Percentiles rank a stretch among this genome's conserved stretches.
These are phyloP conservation scores for Andrena dorsata DNA, from an alignment of 2,888 invertebrate species.

Conservation along the genomic window DNA sequence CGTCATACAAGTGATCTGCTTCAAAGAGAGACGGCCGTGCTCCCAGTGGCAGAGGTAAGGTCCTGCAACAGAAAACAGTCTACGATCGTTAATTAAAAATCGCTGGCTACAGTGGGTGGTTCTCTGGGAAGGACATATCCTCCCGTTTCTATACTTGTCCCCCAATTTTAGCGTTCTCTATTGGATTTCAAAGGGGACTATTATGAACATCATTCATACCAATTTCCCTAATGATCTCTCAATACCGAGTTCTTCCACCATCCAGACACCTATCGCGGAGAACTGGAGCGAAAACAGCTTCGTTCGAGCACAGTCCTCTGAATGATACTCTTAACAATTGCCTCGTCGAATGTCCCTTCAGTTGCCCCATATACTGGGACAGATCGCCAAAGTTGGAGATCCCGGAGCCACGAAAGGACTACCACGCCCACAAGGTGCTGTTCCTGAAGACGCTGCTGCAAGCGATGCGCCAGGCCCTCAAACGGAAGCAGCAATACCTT, in stretches of 20 bases:
- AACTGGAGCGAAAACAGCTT: not conserved
- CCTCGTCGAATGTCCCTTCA: conserved; percentile 35
- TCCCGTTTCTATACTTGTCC: not conserved
- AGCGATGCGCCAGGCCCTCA: conserved; percentile 11
- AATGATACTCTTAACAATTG: conserved; percentile 8
- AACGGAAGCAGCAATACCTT: conserved; percentile 21
- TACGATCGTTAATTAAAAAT: not conserved
- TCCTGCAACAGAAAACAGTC: not conserved
- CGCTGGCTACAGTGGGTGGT: not conserved
- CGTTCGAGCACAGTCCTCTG: not conserved
- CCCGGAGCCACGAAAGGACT: not conserved
- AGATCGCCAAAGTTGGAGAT: conserved; percentile 43
- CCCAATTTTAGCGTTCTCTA: not conserved
- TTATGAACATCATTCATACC: not conserved
- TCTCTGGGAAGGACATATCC: not conserved
- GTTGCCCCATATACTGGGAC: conserved; percentile 61
- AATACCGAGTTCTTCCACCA: not conserved
- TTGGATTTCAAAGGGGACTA: not conserved
- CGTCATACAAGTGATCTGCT: conserved; percentile 90
- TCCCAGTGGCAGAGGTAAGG: conserved; percentile 88
- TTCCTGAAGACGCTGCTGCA: conserved; percentile 37
- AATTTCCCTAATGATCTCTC: not conserved
- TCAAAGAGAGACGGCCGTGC: conserved; percentile 89
- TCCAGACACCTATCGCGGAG: not conserved
- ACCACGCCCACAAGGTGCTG: conserved; percentile 28